Evolutionary conservation across 2,797 vertebrate genomes (phyloP).

Genomic region (Silurus aristotelis): DNA sequence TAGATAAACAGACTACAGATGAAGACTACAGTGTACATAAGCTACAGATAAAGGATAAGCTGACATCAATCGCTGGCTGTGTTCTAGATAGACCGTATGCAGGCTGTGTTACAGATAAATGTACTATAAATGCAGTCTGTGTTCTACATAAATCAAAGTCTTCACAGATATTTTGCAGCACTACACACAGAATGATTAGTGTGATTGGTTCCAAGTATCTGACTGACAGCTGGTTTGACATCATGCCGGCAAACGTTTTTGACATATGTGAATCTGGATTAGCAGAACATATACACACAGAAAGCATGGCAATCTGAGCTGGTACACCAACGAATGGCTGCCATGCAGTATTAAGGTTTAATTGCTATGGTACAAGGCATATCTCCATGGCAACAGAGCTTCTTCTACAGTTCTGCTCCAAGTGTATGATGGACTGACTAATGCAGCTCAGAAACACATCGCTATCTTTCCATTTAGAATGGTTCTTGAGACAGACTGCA

Average conservation of each 20-base stretch:
- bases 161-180: not conserved
- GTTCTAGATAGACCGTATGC: not conserved
- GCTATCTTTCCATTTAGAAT: not conserved
- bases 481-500: not conserved
- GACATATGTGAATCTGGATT: conserved; percentile 18
- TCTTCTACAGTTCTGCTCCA: conserved; percentile 27
- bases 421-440: conserved; percentile 17
- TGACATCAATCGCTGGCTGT: not conserved
- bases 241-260: not conserved
- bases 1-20: not conserved
- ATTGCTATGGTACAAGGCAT: conserved; percentile 16
- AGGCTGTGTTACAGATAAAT: too few species aligned
- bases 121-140: not conserved
- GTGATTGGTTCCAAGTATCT: not conserved
- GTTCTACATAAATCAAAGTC: not conserved
- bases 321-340: conserved; percentile 21
- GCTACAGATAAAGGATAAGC: not conserved
- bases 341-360: conserved; percentile 31
- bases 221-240: not conserved
- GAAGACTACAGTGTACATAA: not conserved
- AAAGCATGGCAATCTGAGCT: conserved; percentile 14
- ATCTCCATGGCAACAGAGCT: conserved; percentile 42
- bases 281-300: conserved; percentile 14
- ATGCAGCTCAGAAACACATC: conserved; percentile 18
- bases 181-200: not conserved